A percentile compares a stretch with the other conserved stretches of the same genome.
phyloP scores from a whole-genome alignment of 2,797 vertebrate species.

The Eupleurogrammus muticus region DNA sequence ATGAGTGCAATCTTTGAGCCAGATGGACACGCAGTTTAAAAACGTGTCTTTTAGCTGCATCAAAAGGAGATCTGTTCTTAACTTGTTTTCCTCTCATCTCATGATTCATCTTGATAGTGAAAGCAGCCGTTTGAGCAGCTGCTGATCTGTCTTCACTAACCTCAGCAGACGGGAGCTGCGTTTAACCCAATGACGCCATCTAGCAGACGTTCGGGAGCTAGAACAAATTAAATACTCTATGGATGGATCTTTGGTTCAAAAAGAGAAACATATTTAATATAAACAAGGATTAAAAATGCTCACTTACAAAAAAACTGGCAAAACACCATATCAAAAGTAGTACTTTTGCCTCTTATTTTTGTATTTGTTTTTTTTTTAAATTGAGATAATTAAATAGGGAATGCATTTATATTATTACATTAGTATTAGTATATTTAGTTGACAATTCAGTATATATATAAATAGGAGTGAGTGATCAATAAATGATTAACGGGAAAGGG shows the following conservation, averaged over 20 bases:
- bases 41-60: not conserved
- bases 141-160: not conserved
- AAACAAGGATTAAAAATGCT: not conserved
- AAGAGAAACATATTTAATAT: not conserved
- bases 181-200: slow-evolving; percentile 56
- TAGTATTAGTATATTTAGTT: no score
- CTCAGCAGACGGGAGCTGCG: not conserved
- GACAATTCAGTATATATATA: no score
- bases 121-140: not conserved
- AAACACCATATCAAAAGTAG: not conserved
- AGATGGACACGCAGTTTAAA: not conserved
- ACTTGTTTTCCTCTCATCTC: not conserved
- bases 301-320: no score
- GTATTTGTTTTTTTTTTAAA: no score
- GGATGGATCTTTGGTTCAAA: not conserved
- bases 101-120: slow-evolving; percentile 18
- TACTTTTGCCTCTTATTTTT: no score
- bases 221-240: not conserved
- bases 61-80: slow-evolving; percentile 5
- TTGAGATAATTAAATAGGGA: no score
- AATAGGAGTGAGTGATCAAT: no score
- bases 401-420: no score
- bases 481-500: no score
- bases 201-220: slow-evolving; percentile 31
- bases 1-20: slow-evolving; percentile 7